Base-by-base conservation (phyloP, 2,888 invertebrate genomes). In the Parnassius smintheus region DNA sequence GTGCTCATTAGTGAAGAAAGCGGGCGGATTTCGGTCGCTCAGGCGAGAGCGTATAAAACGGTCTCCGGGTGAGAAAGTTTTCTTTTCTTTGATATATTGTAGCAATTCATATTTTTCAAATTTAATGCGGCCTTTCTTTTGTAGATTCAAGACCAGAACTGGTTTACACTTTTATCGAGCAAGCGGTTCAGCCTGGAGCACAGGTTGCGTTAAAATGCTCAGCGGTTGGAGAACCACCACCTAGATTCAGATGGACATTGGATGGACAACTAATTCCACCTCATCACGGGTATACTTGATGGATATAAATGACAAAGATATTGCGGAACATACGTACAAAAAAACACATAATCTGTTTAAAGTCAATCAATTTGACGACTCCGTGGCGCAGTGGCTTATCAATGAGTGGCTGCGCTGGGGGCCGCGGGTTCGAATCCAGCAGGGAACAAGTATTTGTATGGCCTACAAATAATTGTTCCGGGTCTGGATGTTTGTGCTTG, bases 181-280 rank as follows among this genome's bases (percentile, higher is more conserved):
- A 95, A 79, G 94, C 94, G 41, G 93, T 95, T 58, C 93, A 94
- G 74, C 94, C 94, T 0, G 94, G 94, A 11, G 93, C 94, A 55
- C 94, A 94, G 79, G 93, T 97, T 63, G 96, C 97, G n/a, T 89
- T 98, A 66, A 95, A 96, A 78, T 98, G 98, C 83, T 95, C 96
- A 0, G 97, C 96, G 8, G 95, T 96, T 50, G 98, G 97, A 45
- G 96, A 96, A 71, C 98, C 98, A 2, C 95, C 96, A 9, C 97
- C 98, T 7, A 73, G 91, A 44, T 91, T 92, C 69, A 75, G 87
- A 56, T 92, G 92, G 92, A 78, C 80, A 3, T 72, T 92, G 56
- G 92, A 92, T 59, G 86, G 86, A 2, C 89, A 86, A 69, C 75
- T 85, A 8, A 85, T 91, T 70, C 91, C 91, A n/a, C 75, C 85